Conservation (phyloP, 2,113 vertebrate species). For the Copsychus sechellarum region DNA sequence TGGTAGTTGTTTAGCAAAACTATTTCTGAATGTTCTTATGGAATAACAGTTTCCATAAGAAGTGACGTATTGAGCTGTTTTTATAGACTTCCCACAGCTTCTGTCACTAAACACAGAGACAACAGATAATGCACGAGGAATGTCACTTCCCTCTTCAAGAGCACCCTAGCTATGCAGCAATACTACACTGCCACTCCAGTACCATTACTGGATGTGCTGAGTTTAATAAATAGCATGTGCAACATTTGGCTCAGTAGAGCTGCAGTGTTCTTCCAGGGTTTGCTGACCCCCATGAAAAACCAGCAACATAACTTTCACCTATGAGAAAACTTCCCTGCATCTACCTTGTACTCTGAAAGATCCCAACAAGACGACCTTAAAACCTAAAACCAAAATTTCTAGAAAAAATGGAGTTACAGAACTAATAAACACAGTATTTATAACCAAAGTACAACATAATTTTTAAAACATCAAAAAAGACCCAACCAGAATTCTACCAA, state of each 20-base stretch:
- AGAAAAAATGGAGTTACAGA: not conserved
- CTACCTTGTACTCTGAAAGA: not conserved
- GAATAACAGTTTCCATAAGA: constrained; percentile 22
- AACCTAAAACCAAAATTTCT: not conserved
- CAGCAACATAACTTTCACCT: no score
- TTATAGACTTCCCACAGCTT: constrained; percentile 29
- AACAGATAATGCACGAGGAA: constrained; percentile 1
- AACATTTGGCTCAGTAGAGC: not conserved
- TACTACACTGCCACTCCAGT: not conserved
- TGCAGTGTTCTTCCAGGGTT: not conserved
- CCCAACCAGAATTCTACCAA: not conserved
- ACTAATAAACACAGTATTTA: not conserved
- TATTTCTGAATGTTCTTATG: not conserved
- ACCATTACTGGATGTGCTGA: not conserved
- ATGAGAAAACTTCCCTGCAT: not conserved
- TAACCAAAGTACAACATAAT: not conserved
- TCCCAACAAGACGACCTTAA: not conserved
- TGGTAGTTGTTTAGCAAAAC: not conserved
- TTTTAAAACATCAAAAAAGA: not conserved
- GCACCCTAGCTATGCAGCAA: not conserved
- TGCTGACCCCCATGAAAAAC: not conserved
- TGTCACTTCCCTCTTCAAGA: not conserved
- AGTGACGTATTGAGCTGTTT: constrained; percentile 35
- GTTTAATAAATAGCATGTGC: not conserved
- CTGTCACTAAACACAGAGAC: constrained; percentile 16